phyloP scores from a whole-genome alignment of 64 coral and sea anemone genomes.

The Pachyseris speciosa region DNA sequence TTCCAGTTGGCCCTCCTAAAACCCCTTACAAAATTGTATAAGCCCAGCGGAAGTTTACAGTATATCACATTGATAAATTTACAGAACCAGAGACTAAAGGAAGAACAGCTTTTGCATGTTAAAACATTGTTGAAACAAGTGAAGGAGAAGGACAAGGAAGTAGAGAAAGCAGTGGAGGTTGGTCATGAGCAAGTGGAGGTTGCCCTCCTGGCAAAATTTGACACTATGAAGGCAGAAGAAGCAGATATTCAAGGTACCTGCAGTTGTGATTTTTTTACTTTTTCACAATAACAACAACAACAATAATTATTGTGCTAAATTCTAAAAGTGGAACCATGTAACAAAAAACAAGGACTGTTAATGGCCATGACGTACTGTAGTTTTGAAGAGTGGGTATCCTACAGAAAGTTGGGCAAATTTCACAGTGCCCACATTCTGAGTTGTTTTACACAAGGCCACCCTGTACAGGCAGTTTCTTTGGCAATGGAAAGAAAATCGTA shows the following conservation, averaged over 20 bases:
- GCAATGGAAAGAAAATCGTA: no score
- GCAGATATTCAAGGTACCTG: constrained; percentile 62
- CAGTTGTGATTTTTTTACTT: background rate
- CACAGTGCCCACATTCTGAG: no score
- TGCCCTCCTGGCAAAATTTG: constrained; percentile 81
- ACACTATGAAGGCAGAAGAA: constrained; percentile 78
- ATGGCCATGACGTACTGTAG: no score
- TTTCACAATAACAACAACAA: background rate
- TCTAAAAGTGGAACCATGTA: no score
- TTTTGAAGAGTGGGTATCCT: no score
- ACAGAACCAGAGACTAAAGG: constrained; percentile 87
- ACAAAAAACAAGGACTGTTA: no score
- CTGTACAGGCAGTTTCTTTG: no score
- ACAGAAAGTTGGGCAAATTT: no score
- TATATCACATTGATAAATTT: background rate
- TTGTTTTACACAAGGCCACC: no score
- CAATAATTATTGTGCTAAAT: no score
- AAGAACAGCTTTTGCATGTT: constrained; percentile 88
- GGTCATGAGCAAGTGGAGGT: constrained; percentile 93
- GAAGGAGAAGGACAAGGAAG: constrained; percentile 96
- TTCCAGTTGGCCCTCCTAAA: no score
- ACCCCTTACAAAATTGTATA: no score
- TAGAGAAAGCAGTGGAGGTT: constrained; percentile 82
- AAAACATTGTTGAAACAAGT: constrained; percentile 94
- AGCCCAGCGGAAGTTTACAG: background rate